These are phyloP conservation scores for Blennius ocellaris DNA, from an alignment of 2,113 vertebrate species.

Conservation along the genomic window DNA sequence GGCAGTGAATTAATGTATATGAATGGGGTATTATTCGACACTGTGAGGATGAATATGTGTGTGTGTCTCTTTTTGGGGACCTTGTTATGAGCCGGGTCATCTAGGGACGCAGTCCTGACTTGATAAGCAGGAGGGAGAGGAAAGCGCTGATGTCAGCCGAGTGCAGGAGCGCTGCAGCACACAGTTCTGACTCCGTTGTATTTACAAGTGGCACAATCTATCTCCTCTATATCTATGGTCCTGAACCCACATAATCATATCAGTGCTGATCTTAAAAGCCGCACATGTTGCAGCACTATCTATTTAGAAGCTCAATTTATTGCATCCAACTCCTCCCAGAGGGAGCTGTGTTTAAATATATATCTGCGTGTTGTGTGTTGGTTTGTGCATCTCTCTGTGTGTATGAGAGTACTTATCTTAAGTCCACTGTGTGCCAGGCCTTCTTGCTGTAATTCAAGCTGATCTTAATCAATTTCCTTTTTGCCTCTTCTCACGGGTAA, in stretches of 20 bases:
- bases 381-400: slow-evolving; percentile 13
- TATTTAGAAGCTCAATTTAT: slow-evolving; percentile 66
- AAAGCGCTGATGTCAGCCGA: slow-evolving; percentile 59
- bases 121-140: slow-evolving; percentile 36
- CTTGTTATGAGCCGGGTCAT: slow-evolving; percentile 23
- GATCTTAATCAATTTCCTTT: slow-evolving; percentile 57
- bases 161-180: slow-evolving; percentile 18
- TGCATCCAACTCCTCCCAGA: slow-evolving; percentile 37
- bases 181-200: slow-evolving; percentile 12
- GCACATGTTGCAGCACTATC: slow-evolving; percentile 64
- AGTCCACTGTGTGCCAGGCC: slow-evolving; percentile 34
- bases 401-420: slow-evolving; percentile 56
- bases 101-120: slow-evolving; percentile 42
- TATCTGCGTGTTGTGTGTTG: slow-evolving; percentile 26
- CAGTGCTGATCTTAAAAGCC: slow-evolving; percentile 63
- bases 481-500: slow-evolving; percentile 22
- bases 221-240: slow-evolving; percentile 52
- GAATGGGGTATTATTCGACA: not conserved
- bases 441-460: slow-evolving; percentile 53
- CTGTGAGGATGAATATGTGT: not conserved
- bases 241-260: slow-evolving; percentile 68
- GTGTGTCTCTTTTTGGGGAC: not conserved
- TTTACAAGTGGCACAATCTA: slow-evolving; percentile 54
- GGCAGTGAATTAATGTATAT: not conserved
- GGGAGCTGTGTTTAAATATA: slow-evolving; percentile 33